Percentiles rank a stretch among this genome's conserved stretches.
Evolutionary conservation across 2,797 vertebrate species (phyloP).

Genomic region (Mallotus villosus): DNA sequence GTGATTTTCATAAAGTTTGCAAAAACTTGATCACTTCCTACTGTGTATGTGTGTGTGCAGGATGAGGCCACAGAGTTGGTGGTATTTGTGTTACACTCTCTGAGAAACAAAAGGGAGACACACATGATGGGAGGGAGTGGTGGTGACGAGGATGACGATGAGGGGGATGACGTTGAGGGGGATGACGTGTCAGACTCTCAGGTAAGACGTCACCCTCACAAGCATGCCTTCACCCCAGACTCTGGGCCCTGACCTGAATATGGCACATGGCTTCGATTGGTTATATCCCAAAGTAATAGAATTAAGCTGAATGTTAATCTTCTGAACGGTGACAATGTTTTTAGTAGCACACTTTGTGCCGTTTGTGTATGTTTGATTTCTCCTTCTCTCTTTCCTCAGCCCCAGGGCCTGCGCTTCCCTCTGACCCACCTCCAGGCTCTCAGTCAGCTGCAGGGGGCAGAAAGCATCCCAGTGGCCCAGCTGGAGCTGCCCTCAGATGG

Average conservation of each 20-base stretch:
- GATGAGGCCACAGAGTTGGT: slow-evolving; percentile 76
- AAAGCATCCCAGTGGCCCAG: slow-evolving; percentile 47
- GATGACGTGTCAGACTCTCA: slow-evolving; percentile 43
- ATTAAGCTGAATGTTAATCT: not conserved
- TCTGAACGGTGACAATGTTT: not conserved
- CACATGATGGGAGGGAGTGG: slow-evolving; percentile 86
- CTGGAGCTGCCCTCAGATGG: slow-evolving; percentile 56
- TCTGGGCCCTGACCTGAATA: not conserved
- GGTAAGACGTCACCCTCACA: slow-evolving; percentile 57
- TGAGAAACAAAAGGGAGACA: slow-evolving; percentile 83
- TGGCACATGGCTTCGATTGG: not conserved
- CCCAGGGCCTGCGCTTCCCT: slow-evolving; percentile 85
- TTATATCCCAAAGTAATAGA: not conserved
- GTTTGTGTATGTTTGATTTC: not conserved
- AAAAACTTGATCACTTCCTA: not conserved
- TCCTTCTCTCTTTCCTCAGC: slow-evolving; percentile 33
- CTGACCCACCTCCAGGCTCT: slow-evolving; percentile 79
- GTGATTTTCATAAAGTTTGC: not conserved
- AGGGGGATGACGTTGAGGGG: too few species aligned
- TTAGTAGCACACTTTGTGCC: not conserved
- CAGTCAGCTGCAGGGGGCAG: slow-evolving; percentile 76
- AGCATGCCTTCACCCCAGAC: not conserved
- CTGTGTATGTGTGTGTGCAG: slow-evolving; percentile 62
- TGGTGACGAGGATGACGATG: slow-evolving; percentile 53
- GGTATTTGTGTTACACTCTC: slow-evolving; percentile 85